These are phyloP conservation scores for Coccyzus lansbergi DNA, from an alignment of 2,797 vertebrate genomes.

Conservation along the genomic window DNA sequence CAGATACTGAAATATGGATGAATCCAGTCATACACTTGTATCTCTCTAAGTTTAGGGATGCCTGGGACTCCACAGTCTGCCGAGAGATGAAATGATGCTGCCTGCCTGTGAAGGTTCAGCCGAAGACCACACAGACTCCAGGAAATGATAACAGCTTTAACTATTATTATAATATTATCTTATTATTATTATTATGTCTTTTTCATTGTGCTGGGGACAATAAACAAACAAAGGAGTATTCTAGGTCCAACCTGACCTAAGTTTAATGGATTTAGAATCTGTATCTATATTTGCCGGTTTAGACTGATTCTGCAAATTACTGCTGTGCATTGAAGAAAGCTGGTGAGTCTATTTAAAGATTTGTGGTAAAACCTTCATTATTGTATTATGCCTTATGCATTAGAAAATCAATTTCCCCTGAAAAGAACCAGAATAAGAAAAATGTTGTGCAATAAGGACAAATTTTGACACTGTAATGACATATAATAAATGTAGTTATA, in stretches of 20 bases:
- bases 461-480: background rate
- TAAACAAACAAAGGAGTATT: background rate
- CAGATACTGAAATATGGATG: background rate
- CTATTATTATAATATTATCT: background rate
- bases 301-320: background rate
- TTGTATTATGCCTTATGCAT: background rate
- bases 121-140: accelerated
- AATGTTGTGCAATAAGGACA: background rate
- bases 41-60: background rate
- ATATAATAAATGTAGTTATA: background rate
- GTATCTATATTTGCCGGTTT: background rate
- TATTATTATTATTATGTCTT: background rate
- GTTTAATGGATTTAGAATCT: background rate
- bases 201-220: background rate
- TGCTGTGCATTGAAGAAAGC: background rate
- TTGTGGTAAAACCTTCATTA: background rate
- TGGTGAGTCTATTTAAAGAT: background rate
- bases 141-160: background rate
- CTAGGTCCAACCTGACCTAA: background rate
- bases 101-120: background rate
- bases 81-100: background rate
- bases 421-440: background rate
- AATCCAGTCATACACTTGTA: accelerated
- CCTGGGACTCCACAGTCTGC: background rate
- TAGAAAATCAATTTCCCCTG: background rate